Evolutionary conservation across 2,888 invertebrate genomes (phyloP).

Genomic region (Tiliacea aurago): DNA sequence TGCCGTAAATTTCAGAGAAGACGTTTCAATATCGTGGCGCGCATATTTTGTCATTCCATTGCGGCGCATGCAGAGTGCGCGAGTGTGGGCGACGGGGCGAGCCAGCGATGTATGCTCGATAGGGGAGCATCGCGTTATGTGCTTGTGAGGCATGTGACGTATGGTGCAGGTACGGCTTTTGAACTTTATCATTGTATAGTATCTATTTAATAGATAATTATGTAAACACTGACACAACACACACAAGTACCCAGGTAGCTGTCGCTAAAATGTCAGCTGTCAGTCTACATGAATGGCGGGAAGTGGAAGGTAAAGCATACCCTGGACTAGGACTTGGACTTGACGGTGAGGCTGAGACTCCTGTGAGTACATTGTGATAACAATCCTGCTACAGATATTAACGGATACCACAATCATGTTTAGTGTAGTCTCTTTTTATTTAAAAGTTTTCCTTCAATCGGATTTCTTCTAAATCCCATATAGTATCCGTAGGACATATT

Average conservation of each 20-base stretch:
- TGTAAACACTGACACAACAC: not conserved
- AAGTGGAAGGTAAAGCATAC: not conserved
- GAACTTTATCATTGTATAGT: not conserved
- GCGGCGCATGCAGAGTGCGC: constrained; percentile 38
- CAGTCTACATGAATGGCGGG: not conserved
- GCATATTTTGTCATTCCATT: constrained; percentile 57
- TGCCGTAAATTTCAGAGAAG: constrained; percentile 51
- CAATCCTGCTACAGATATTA: not conserved
- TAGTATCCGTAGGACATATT: not conserved
- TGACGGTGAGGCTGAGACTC: not conserved
- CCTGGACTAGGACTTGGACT: not conserved
- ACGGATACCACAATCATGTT: not conserved
- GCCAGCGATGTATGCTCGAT: constrained; percentile 38
- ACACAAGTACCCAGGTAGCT: not conserved
- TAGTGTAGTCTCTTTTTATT: not conserved
- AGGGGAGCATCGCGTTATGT: constrained; percentile 16
- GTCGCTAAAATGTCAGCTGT: not conserved
- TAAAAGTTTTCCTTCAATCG: not conserved
- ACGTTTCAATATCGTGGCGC: constrained; percentile 32
- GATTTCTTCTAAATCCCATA: not conserved
- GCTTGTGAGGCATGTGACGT: constrained; percentile 26
- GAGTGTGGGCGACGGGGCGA: constrained; percentile 32
- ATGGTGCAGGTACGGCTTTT: constrained; percentile 5
- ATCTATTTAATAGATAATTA: not conserved
- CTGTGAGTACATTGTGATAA: too few species aligned